Percentiles rank a stretch among this genome's conserved stretches.
Evolutionary conservation across 92 coral and sea anemone genomes (phyloP).

Genomic region (Actinernus sp.): DNA sequence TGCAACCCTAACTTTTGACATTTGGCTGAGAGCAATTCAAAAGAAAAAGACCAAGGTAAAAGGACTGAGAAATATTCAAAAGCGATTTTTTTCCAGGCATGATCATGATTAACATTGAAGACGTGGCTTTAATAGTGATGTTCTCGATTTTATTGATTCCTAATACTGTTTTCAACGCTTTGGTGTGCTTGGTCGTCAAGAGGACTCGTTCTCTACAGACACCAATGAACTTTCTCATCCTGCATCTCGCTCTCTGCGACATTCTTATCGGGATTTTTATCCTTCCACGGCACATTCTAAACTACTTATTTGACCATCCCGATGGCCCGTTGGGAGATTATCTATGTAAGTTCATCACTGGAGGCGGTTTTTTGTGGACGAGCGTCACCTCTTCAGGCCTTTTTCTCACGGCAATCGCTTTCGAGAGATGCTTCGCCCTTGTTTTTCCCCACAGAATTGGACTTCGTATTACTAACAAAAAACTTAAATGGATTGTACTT

Average conservation of each 20-base stretch:
- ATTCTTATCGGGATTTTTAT: conserved; percentile 51
- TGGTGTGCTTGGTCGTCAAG: conserved; percentile 48
- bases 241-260: conserved; percentile 66
- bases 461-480: conserved; percentile 20
- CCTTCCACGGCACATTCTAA: conserved; percentile 68
- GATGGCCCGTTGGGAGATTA: conserved; percentile 40
- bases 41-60: no score
- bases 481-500: conserved; percentile 45
- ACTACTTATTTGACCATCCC: conserved; percentile 53
- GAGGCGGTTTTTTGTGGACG: conserved; percentile 79
- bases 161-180: conserved; percentile 39
- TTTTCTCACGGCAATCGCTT: conserved; percentile 70
- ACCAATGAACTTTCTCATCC: conserved; percentile 70
- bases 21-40: no score
- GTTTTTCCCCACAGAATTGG: conserved; percentile 22
- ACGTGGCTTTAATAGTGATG: conserved; percentile 5
- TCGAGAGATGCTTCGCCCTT: conserved; percentile 64
- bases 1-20: no score
- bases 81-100: no score
- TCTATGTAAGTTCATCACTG: conserved; percentile 70
- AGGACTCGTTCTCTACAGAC: conserved; percentile 49
- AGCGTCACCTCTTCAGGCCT: conserved; percentile 71
- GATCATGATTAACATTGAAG: conserved; percentile 2
- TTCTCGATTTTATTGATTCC: conserved; percentile 41
- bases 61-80: no score